Evolutionary conservation across 2,888 invertebrate genomes (phyloP), one percentile per base, ranked within the genome.

Genomic region (Drosophila neutralis): DNA sequence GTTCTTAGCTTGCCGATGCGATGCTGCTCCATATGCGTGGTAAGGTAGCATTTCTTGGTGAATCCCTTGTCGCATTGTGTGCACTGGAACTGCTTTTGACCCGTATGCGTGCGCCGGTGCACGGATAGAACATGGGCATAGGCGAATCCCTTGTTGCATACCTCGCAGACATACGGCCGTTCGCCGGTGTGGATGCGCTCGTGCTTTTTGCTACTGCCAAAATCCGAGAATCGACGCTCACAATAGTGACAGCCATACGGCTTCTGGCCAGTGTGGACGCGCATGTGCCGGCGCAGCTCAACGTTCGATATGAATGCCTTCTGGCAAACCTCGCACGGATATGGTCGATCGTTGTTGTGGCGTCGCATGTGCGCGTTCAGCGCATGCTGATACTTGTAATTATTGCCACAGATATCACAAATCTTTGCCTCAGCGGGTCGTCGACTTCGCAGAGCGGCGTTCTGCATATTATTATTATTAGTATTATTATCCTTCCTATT

Each of bases 161-260:
- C 92, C 52, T 78, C 65, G 51, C 93, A 93, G 3, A 75, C 73
- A 40, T 93, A 93, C 0, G 93, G 93, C 4, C 93, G 82, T 54
- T 93, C 93, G 0, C 93, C 93, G 2, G 93, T 93, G 54, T 93
- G 93, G 0, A 92, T 93, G 21, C 93, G 89, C 67, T 93, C 93
- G 58, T 93, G 93, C 71, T 93, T 93, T 40, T 93, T 92, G 56
- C 93, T 90, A 68, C 93, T 93, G 2, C 93, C 93, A 73, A 92
- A 93, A 69, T 93, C 93, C 2, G 93, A 93, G 70, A 93, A 93
- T 0, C 92, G 89, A 1, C 93, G 88, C 13, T 92, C 92, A 56
- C 93, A 93, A 64, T 89, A 92, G 24, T 84, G 83, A 35, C 93
- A 93, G 21, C 90, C 85, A 59, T 93, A 93, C 0, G 93, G 93